Evolutionary conservation across 1,140 invertebrate species (phyloP).

Genomic region (Metaphire vulgaris): DNA sequence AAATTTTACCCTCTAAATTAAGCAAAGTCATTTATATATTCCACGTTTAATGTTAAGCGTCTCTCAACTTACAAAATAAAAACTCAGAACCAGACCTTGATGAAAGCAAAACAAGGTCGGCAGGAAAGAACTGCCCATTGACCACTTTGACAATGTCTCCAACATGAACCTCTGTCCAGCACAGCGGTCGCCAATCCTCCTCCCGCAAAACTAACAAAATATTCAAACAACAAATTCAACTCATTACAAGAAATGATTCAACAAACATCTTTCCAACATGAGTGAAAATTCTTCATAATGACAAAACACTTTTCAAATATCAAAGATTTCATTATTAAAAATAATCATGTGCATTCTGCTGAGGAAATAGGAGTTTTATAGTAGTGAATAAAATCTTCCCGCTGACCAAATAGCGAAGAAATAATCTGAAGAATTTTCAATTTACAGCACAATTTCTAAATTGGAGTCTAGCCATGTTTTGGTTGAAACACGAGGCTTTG

Average conservation of each 20-base stretch:
- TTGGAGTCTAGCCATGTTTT: no score
- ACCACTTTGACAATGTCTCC: conserved; percentile 87
- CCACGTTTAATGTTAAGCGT: no score
- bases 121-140: conserved; percentile 53
- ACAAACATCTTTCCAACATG: no score
- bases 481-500: no score
- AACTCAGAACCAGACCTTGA: conserved; percentile 40
- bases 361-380: no score
- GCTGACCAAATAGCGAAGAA: no score
- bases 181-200: conserved; percentile 72
- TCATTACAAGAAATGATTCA: no score
- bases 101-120: conserved; percentile 81
- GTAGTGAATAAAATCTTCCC: not conserved
- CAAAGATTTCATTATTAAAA: not conserved
- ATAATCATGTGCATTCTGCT: not conserved
- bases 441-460: no score
- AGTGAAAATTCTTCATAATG: not conserved
- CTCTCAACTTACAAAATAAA: no score
- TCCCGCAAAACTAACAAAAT: conserved; percentile 54
- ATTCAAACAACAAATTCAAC: not conserved
- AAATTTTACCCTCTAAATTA: no score
- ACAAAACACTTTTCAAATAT: not conserved
- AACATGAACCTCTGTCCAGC: conserved; percentile 77
- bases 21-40: no score
- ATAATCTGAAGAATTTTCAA: no score